These are phyloP conservation scores for Tangara arthus DNA, from an alignment of 2,797 vertebrate genomes.

Conservation along the genomic window DNA sequence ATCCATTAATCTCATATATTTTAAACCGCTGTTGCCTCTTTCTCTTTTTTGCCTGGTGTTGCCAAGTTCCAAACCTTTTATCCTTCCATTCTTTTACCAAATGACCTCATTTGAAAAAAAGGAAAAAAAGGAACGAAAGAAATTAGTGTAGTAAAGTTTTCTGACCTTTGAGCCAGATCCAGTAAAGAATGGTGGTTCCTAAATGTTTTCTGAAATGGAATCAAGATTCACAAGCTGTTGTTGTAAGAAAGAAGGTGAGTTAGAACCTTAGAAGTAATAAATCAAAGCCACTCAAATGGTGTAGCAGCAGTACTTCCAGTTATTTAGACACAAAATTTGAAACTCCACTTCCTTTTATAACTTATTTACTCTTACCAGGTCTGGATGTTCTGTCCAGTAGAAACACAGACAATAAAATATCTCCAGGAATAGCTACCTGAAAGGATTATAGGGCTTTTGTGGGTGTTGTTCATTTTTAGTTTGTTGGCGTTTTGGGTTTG, in stretches of 20 bases:
- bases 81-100: neutral
- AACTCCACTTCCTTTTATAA: neutral
- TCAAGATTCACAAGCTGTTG: neutral
- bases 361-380: neutral
- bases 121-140: neutral
- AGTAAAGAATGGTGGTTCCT: neutral
- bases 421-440: neutral
- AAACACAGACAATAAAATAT: neutral
- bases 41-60: neutral
- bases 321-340: neutral
- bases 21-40: neutral
- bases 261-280: neutral
- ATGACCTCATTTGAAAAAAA: neutral
- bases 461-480: neutral
- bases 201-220: neutral
- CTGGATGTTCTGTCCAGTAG: neutral
- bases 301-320: neutral
- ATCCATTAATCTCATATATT: neutral
- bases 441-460: rapidly evolving
- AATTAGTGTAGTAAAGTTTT: neutral
- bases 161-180: neutral
- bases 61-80: neutral
- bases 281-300: neutral
- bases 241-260: neutral
- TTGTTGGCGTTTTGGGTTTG: rapidly evolving